Evolutionary conservation across 1,140 invertebrate species (phyloP).

Genomic region (Brachionus rubens): DNA sequence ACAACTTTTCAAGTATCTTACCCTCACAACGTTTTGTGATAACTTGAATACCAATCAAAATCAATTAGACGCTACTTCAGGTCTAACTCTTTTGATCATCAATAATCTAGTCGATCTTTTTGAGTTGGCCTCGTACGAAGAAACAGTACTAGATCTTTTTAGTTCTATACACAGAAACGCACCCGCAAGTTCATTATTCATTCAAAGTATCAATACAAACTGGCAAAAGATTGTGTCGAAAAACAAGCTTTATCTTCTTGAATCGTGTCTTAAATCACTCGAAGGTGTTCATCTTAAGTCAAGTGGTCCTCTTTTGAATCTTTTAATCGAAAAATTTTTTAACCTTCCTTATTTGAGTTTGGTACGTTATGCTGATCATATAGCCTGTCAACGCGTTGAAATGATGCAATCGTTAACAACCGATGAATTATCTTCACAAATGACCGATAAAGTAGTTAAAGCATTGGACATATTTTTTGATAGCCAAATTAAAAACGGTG

Average conservation of each 20-base stretch:
- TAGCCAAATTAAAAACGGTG: background rate
- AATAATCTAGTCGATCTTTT: conserved; percentile 36
- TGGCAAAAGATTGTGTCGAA: conserved; percentile 62
- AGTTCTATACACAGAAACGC: conserved; percentile 68
- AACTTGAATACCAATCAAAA: conserved; percentile 6
- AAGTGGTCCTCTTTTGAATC: conserved; percentile 66
- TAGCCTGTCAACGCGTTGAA: conserved; percentile 67
- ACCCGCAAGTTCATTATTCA: conserved; percentile 69
- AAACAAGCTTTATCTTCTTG: conserved; percentile 62
- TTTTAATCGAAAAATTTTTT: conserved; percentile 66
- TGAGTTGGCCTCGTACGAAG: background rate
- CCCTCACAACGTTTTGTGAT: conserved; percentile 14
- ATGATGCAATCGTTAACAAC: conserved; percentile 64
- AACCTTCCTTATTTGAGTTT: conserved; percentile 65
- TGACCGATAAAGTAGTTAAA: conserved; percentile 21
- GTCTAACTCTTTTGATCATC: background rate
- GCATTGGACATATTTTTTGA: background rate
- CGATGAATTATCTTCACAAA: conserved; percentile 48
- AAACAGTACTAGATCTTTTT: conserved; percentile 60
- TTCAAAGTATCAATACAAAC: conserved; percentile 68
- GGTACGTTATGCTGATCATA: conserved; percentile 65
- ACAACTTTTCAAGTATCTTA: conserved; percentile 12
- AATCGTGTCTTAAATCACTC: conserved; percentile 65
- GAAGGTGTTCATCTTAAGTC: conserved; percentile 69
- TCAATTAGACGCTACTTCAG: background rate